A percentile compares a stretch with the other conserved stretches of the same genome.
Evolutionary conservation across 1,140 invertebrate genomes (phyloP).

Genomic region (Adoxophyes honmai): DNA sequence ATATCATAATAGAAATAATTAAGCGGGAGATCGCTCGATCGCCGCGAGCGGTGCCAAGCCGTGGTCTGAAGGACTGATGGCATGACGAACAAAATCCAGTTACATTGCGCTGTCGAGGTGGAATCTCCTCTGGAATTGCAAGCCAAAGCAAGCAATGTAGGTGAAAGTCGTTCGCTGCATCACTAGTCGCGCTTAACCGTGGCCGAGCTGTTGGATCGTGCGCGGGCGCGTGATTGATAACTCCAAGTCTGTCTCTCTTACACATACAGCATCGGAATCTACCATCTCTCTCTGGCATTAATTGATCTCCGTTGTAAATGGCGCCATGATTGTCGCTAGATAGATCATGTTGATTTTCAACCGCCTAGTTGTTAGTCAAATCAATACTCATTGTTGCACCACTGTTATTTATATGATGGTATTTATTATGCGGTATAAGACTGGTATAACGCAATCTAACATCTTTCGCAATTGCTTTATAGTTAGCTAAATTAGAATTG

Average conservation of each 20-base stretch:
- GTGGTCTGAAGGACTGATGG: too few species aligned
- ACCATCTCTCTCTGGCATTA: slow-evolving; percentile 50
- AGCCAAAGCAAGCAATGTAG: too few species aligned
- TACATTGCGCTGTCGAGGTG: too few species aligned
- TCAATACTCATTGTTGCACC: slow-evolving; percentile 50
- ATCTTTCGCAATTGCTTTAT: slow-evolving; percentile 1
- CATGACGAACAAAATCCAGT: too few species aligned
- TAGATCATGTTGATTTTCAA: slow-evolving; percentile 52
- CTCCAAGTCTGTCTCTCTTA: slow-evolving; percentile 37
- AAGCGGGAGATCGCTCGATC: slow-evolving; percentile 61
- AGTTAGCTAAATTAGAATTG: neutral
- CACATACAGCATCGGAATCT: neutral
- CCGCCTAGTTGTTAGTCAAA: slow-evolving; percentile 45
- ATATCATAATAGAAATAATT: slow-evolving; percentile 77
- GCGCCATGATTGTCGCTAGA: slow-evolving; percentile 58
- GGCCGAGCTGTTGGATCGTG: slow-evolving; percentile 59
- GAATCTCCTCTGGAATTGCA: too few species aligned
- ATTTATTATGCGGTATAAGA: slow-evolving; percentile 9
- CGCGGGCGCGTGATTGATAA: slow-evolving; percentile 71
- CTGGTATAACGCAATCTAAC: neutral
- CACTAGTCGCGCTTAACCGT: too few species aligned
- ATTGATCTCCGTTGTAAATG: slow-evolving; percentile 65
- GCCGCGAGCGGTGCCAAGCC: slow-evolving; percentile 57
- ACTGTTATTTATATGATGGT: slow-evolving; percentile 20
- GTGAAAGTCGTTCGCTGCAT: too few species aligned